Evolutionary conservation across 2,888 invertebrate species (phyloP), one percentile per base, ranked within the genome.

Genomic region (Ophioninae sp.): DNA sequence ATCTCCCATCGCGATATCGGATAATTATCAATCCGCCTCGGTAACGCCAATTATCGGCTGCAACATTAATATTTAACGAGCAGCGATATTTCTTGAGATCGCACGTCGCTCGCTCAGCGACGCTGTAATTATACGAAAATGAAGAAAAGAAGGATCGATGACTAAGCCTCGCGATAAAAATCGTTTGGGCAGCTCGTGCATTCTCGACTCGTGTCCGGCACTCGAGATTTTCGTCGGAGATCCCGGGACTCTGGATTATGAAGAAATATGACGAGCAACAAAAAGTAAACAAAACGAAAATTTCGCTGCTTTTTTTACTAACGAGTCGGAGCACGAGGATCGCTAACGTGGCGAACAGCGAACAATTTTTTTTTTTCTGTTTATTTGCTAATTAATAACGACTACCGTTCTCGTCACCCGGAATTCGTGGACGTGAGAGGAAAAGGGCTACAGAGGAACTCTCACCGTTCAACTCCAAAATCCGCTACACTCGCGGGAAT

Each of bases 361-460:
- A 78, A 44, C 64, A 73, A 59, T 37, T 69, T 81, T 73, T 79
- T 81, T 81, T 84, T 81, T 76, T 81, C 68, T 56, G 81, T 81
- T 84, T 81, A 79, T 84, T 82, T 76, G 84, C 69, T 84, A 79
- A 84, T 84, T 84, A 84, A 84, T 84, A 84, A 81, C 59, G 72
- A 61, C 84, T 82, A 84, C 81, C 81, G 84, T 81, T 84, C 79
- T 76, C 81, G 72, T 79, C 76, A 69, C 75, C 58, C 68, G 56
- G 37, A 37, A 44, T 61, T 59, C 20, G n/a, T n/a, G 39, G n/a
- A 5, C 17, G 56, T 37, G 56, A 56, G 56, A 6, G 65, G 41
- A n/a, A 71, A 20, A 37, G 58, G 30, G 20, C 13, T 6, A 44
- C 56, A 56, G 69, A 51, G 30, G 30, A 23, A 30, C 56, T 73